Conservation (phyloP, 2,888 invertebrate species). For the Andrena chrysosceles region DNA sequence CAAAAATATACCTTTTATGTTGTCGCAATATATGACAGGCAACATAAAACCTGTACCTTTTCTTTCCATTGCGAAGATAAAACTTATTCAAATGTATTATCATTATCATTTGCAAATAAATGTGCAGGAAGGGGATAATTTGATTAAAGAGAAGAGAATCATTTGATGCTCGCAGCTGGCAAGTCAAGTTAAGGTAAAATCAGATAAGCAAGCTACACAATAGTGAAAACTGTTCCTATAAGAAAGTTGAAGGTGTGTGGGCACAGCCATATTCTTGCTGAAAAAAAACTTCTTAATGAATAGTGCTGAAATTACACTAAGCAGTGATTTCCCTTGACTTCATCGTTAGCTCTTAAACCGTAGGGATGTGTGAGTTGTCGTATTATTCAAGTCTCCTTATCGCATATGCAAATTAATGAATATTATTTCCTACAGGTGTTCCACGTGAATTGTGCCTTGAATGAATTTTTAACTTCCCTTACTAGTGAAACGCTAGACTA, state of each 20-base stretch:
- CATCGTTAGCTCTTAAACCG: not conserved
- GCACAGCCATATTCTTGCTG: too few relatives aligned
- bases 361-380: not conserved
- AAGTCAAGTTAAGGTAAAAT: not conserved
- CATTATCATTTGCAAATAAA: not conserved
- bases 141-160: not conserved
- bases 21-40: too few relatives aligned
- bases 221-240: not conserved
- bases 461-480: not conserved
- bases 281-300: not conserved
- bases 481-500: not conserved
- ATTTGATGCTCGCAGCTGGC: not conserved
- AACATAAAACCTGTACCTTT: too few relatives aligned
- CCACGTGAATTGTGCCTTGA: not conserved
- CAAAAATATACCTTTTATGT: too few relatives aligned
- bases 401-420: conserved; percentile 1
- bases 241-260: not conserved
- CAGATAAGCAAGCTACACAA: not conserved
- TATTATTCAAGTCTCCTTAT: not conserved
- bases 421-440: not conserved
- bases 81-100: not conserved
- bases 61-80: not conserved
- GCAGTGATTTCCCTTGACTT: not conserved
- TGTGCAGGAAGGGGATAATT: not conserved
- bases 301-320: not conserved